A percentile compares a stretch with the other conserved stretches of the same genome.
phyloP scores from a whole-genome alignment of 2,888 invertebrate genomes.

The Lepidochitona cinerea region DNA sequence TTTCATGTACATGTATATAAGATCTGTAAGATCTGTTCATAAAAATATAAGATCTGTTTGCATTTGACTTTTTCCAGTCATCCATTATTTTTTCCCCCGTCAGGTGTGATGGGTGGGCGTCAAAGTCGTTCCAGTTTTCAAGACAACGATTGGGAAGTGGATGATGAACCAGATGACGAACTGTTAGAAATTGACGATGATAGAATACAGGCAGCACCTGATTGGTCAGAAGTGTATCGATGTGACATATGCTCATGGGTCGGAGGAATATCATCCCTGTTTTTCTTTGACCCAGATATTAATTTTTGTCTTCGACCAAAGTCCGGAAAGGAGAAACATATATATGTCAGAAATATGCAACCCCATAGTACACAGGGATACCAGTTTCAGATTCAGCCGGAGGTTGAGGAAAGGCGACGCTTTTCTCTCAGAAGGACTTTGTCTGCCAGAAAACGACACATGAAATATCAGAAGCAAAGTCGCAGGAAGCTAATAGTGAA shows the following conservation, averaged over 20 bases:
- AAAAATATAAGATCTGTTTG: too few species aligned
- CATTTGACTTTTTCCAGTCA: too few species aligned
- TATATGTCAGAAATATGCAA: background rate
- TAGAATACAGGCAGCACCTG: background rate
- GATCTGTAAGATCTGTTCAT: too few species aligned
- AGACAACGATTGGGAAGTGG: background rate
- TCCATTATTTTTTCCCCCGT: too few species aligned
- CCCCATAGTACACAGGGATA: constrained; percentile 1
- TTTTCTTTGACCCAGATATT: background rate
- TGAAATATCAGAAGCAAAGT: background rate
- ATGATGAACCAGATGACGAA: background rate
- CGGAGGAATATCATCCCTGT: background rate
- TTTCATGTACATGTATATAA: too few species aligned
- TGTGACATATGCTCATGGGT: constrained; percentile 7
- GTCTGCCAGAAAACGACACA: background rate
- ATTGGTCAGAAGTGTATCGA: background rate
- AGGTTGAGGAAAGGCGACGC: background rate
- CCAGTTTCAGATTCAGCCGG: background rate
- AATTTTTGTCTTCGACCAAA: background rate
- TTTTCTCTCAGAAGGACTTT: background rate
- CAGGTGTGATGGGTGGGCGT: background rate
- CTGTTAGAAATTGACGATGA: background rate
- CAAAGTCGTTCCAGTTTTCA: background rate
- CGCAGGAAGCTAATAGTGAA: background rate
- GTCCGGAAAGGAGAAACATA: background rate